phyloP scores from a whole-genome alignment of 2,888 invertebrate genomes.

The Elmis aenea region DNA sequence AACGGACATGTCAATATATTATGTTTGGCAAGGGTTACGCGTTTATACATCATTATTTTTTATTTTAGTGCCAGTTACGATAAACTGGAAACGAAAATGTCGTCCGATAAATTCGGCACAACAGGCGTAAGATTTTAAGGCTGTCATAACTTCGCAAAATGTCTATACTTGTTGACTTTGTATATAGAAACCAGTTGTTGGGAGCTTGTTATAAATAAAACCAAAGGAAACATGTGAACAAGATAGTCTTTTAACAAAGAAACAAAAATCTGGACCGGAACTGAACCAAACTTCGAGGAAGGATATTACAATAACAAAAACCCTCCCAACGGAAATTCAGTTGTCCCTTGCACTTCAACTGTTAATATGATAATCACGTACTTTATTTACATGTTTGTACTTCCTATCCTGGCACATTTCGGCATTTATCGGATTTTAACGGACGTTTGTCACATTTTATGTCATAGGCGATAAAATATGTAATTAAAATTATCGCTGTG shows the following conservation, averaged over 20 bases:
- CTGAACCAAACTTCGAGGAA: slow-evolving; percentile 13
- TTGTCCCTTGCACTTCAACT: slow-evolving; percentile 4
- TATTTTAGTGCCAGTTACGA: no score
- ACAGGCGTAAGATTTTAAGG: no score
- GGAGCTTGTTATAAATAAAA: no score
- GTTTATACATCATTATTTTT: no score
- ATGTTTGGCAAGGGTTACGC: no score
- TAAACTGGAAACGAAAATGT: no score
- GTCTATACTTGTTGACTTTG: no score
- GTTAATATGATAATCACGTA: slow-evolving; percentile 8
- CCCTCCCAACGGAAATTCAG: slow-evolving; percentile 10
- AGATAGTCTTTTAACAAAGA: no score
- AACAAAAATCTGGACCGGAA: slow-evolving; percentile 16
- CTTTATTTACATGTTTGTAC: slow-evolving; percentile 6
- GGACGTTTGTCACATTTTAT: slow-evolving; percentile 3
- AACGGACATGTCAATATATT: no score
- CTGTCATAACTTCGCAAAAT: no score
- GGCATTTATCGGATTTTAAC: slow-evolving; percentile 5
- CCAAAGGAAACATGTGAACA: slow-evolving; percentile 2
- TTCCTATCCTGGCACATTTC: slow-evolving; percentile 5
- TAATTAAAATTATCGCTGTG: slow-evolving; percentile 8
- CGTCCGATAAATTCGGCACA: no score
- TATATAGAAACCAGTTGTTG: no score
- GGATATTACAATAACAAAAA: slow-evolving; percentile 18
- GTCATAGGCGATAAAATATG: slow-evolving; percentile 4